Conservation (phyloP, 2,888 invertebrate genomes). For the Serrognathus titanus region DNA sequence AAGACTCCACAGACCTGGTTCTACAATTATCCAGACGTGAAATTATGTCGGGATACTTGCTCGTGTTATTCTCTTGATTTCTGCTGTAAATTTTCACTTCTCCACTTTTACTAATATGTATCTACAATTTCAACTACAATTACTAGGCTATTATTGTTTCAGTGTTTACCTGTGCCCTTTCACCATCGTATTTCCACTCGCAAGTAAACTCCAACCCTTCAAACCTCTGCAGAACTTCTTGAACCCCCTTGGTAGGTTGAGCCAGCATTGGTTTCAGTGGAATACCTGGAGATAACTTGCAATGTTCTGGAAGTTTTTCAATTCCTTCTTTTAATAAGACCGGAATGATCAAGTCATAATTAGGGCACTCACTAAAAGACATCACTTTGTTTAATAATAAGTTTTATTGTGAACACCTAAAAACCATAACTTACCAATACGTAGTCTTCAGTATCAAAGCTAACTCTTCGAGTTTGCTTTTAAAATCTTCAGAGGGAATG, state of each 20-base stretch:
- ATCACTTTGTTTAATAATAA: neutral
- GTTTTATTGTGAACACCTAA: conserved; percentile 3
- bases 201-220: conserved; percentile 84
- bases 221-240: conserved; percentile 76
- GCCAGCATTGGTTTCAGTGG: conserved; percentile 99
- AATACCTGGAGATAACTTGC: conserved; percentile 85
- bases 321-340: conserved; percentile 76
- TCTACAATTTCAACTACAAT: conserved; percentile 49
- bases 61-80: conserved; percentile 92
- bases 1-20: conserved; percentile 62
- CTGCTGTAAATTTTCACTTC: conserved; percentile 84
- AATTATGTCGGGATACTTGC: conserved; percentile 95
- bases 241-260: conserved; percentile 93
- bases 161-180: conserved; percentile 79
- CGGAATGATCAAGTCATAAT: conserved; percentile 81
- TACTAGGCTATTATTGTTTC: neutral
- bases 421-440: conserved; percentile 66
- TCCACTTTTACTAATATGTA: conserved; percentile 68
- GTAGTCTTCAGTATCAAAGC: conserved; percentile 83
- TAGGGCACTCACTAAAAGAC: conserved; percentile 81
- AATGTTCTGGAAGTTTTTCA: conserved; percentile 68
- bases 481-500: conserved; percentile 65
- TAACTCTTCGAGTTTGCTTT: conserved; percentile 69
- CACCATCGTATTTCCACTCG: conserved; percentile 99
- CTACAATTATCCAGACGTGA: conserved; percentile 61